These are phyloP conservation scores for Bubo bubo DNA, from an alignment of 2,113 vertebrate genomes.

Conservation along the genomic window DNA sequence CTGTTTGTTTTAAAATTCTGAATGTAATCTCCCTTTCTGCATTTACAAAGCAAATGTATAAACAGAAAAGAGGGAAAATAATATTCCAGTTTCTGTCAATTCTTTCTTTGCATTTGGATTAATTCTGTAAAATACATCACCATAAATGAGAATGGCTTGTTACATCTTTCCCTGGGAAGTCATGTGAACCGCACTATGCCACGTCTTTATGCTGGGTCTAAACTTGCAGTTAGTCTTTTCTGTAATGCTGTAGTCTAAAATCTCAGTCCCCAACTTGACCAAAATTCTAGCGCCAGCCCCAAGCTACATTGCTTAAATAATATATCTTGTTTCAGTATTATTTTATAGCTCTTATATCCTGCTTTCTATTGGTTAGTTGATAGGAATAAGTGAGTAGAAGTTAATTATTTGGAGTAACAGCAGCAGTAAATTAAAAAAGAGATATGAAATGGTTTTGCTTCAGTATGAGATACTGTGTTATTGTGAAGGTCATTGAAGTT, in stretches of 20 bases:
- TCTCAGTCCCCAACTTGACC: neutral
- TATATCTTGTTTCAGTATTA: neutral
- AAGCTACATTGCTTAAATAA: neutral
- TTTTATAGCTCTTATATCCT: neutral
- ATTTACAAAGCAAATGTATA: neutral
- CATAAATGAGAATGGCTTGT: neutral
- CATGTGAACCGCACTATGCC: neutral
- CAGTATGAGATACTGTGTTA: neutral
- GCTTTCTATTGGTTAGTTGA: neutral
- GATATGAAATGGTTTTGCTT: neutral
- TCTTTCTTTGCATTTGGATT: neutral
- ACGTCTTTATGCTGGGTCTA: neutral
- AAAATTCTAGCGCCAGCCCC: neutral
- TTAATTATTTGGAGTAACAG: neutral
- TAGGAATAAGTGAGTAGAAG: neutral
- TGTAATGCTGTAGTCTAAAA: neutral
- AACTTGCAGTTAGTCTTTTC: neutral
- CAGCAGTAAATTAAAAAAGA: neutral
- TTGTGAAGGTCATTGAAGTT: neutral
- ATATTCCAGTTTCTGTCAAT: neutral
- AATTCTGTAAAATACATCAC: neutral
- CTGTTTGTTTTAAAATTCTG: neutral
- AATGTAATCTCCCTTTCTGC: neutral
- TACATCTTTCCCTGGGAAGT: neutral
- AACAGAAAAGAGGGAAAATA: neutral